Conservation (phyloP, 2,113 vertebrate species). For the Mellivora capensis region DNA sequence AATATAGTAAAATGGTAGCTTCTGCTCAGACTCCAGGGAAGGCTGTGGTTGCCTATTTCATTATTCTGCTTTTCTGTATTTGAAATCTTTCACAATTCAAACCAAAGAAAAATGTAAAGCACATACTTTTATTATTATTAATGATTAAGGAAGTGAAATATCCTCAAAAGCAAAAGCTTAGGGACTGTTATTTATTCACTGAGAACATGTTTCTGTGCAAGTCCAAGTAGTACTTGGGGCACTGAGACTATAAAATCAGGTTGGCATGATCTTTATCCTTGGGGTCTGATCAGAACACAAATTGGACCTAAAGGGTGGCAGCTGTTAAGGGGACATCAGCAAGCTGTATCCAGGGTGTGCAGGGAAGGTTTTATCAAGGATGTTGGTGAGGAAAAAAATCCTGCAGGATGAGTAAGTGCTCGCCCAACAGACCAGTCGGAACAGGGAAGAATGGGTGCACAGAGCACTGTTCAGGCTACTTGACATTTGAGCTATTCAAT, state of each 20-base stretch:
- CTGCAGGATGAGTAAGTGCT: not conserved
- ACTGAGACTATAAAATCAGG: not conserved
- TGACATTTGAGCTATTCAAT: not conserved
- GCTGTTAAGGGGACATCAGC: not conserved
- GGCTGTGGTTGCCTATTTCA: not conserved
- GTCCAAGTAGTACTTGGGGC: not conserved
- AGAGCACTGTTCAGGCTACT: not conserved
- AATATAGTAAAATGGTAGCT: not conserved
- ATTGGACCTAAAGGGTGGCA: not conserved
- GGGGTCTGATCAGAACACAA: not conserved
- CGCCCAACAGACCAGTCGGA: too few species aligned
- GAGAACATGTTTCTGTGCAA: not conserved
- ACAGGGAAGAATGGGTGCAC: accelerated
- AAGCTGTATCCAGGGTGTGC: not conserved
- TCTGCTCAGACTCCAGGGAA: not conserved
- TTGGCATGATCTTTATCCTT: not conserved
- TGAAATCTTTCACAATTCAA: not conserved
- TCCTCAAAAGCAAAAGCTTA: not conserved
- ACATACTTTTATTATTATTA: not conserved
- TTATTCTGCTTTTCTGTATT: not conserved
- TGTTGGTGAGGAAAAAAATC: not conserved
- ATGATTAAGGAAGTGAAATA: not conserved
- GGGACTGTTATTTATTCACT: not conserved
- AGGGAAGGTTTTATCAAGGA: not conserved
- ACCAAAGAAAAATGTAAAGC: not conserved